Percentiles rank a stretch among this genome's conserved stretches.
These are phyloP conservation scores for Oncorhynchus kisutch DNA, from an alignment of 2,113 vertebrate species.

Conservation along the genomic window DNA sequence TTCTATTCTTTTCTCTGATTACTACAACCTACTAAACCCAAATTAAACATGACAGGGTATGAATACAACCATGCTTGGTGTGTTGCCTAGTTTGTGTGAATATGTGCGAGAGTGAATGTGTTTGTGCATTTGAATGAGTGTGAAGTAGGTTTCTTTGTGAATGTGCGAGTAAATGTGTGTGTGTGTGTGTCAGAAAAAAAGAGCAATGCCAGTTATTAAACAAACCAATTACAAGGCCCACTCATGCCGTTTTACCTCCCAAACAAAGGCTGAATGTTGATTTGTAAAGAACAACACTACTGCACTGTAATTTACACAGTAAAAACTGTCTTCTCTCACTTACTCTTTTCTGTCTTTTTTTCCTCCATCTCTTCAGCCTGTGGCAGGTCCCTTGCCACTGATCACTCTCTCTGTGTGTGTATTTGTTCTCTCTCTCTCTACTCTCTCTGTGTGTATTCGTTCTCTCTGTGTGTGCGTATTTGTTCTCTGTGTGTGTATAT, in stretches of 20 bases:
- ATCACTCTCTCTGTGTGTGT: neutral
- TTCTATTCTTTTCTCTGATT: conserved; percentile 55
- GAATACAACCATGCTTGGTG: conserved; percentile 21
- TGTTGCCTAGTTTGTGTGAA: neutral
- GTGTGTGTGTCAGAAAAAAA: conserved; percentile 16
- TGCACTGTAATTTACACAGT: conserved; percentile 34
- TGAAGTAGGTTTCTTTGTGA: neutral
- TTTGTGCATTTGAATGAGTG: conserved; percentile 10
- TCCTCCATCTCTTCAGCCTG: no score
- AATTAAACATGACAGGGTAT: conserved; percentile 42
- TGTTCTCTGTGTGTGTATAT: no score
- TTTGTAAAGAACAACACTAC: conserved; percentile 26
- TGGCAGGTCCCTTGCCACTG: neutral
- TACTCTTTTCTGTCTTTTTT: no score
- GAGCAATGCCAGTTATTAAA: conserved; percentile 45
- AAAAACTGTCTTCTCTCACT: neutral
- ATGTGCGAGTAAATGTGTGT: no score
- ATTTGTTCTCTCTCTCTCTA: no score
- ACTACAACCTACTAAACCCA: conserved; percentile 55
- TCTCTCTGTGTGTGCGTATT: no score
- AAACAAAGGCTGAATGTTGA: conserved; percentile 31
- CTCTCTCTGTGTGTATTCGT: no score
- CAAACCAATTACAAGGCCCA: conserved; percentile 50
- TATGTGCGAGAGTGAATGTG: conserved; percentile 11
- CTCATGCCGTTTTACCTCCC: conserved; percentile 43